Evolutionary conservation across 53 echinoderm and acorn worm genomes (phyloP), one percentile per base, ranked within the genome.

Genomic region (Antedon mediterranea): DNA sequence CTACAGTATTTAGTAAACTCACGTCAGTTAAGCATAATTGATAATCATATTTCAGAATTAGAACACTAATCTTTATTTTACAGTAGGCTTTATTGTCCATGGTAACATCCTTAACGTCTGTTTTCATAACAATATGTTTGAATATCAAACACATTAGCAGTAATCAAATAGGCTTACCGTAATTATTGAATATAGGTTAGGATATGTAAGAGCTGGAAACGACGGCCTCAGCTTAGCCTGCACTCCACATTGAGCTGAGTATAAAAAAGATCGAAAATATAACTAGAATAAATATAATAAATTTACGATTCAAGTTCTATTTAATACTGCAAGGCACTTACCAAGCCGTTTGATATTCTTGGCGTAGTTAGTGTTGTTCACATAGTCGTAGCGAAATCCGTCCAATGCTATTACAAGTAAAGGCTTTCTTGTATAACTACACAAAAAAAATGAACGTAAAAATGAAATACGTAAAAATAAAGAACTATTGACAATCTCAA

Each of bases 371-470:
- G 71, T 30, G 4, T 82, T 2, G 23, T 20, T 5, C 37, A 82
- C 74, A 72, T 82, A 86, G 44, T 26, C 37, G 71, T 71, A 74
- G 0, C 31, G 41, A 43, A 86, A 82, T 0, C 82, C 86, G 72
- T 82, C 78, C 74, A 86, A 78, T 29, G 86, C 86, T 72, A 86
- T 86, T 5, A 86, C 82, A 33, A 86, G 32, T 71, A 86, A 78
- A 0, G 86, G 86, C 3, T 82, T 30, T 5, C 74, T 43, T 0
- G 86, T 32, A 75, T 86, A 82, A 34, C 86, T 86, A 44, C 11
- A 78, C 28, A 75, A 32, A 37, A 72, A n/a, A n/a, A n/a, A n/a
- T n/a, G n/a, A n/a, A n/a, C n/a, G n/a, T n/a, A n/a, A n/a, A n/a
- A 30, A 32, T 37, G 30, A 32, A 57, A 33, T n/a, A n/a, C n/a